phyloP scores from a whole-genome alignment of 2,113 vertebrate species.

The Bos taurus region DNA sequence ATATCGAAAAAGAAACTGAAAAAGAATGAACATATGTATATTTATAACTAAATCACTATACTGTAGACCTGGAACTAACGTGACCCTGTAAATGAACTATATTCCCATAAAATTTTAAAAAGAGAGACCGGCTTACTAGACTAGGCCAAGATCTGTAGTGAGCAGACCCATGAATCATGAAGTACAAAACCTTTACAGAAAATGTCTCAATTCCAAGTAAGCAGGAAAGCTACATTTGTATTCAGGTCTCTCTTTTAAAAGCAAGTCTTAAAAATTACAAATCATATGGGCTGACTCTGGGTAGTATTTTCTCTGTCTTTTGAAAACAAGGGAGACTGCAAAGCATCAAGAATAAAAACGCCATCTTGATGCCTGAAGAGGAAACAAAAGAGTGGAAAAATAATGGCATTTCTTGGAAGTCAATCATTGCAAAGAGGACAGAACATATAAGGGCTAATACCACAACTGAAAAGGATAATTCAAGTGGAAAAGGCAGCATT shows the following conservation, averaged over 20 bases:
- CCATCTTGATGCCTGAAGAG: neutral
- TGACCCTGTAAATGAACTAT: neutral
- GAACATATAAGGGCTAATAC: neutral
- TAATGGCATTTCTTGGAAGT: neutral
- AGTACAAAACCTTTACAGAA: neutral
- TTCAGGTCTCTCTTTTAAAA: neutral
- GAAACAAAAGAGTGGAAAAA: neutral
- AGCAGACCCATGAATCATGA: neutral
- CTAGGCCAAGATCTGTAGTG: neutral
- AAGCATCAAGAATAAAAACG: neutral
- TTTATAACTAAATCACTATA: neutral
- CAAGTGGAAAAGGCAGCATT: neutral
- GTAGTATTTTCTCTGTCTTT: neutral
- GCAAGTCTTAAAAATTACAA: neutral
- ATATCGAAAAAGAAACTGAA: neutral
- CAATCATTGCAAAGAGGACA: neutral
- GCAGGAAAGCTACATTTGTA: neutral
- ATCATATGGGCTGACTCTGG: neutral
- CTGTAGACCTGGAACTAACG: neutral
- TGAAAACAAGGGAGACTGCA: neutral
- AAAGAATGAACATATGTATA: neutral
- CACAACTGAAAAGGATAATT: neutral
- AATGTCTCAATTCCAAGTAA: neutral
- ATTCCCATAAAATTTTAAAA: neutral
- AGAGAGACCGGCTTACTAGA: neutral